phyloP scores from a whole-genome alignment of 2,113 vertebrate species.

The Mystacornis crossleyi region DNA sequence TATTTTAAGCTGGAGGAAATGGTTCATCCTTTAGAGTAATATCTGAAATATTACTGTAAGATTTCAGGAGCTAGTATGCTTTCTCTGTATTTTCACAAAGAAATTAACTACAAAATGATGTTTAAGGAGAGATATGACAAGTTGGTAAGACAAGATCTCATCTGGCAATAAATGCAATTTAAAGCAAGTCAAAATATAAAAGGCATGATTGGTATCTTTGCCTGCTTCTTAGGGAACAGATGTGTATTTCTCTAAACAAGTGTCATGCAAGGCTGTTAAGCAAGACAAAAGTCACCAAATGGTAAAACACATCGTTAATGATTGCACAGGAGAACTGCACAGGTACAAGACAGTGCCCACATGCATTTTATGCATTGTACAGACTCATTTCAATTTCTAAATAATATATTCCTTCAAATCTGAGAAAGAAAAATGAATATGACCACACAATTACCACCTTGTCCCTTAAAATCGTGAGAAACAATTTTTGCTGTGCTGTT shows the following conservation, averaged over 20 bases:
- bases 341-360: neutral
- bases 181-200: neutral
- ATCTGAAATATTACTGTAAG: slow-evolving; percentile 17
- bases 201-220: neutral
- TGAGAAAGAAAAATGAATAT: neutral
- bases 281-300: neutral
- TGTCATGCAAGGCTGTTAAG: slow-evolving; percentile 20
- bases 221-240: neutral
- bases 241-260: neutral
- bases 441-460: neutral
- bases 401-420: neutral
- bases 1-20: slow-evolving; percentile 48
- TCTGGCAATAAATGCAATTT: neutral
- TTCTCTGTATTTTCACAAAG: neutral
- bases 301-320: neutral
- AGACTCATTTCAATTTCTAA: neutral
- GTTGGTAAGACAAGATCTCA: neutral
- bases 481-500: rapidly evolving
- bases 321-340: neutral
- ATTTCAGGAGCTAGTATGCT: neutral
- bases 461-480: neutral
- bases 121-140: neutral
- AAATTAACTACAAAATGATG: neutral
- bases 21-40: slow-evolving; percentile 44
- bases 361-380: neutral